Evolutionary conservation across 2,113 vertebrate genomes (phyloP).

Genomic region (Platysternon megacephalum): DNA sequence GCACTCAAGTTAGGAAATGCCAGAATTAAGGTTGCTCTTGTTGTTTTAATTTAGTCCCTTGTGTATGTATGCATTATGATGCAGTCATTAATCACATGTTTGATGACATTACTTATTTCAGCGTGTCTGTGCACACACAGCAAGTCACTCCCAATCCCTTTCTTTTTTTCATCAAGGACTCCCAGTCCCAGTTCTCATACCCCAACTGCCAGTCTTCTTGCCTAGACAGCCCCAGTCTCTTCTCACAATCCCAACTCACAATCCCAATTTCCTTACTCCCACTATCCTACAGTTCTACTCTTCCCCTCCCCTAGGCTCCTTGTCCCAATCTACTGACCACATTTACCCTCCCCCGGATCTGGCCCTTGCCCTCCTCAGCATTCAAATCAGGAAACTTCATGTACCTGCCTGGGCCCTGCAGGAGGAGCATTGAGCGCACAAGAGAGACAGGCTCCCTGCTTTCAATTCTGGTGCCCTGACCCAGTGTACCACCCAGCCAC

Average conservation of each 20-base stretch:
- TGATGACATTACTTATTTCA: background rate
- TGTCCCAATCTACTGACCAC: background rate
- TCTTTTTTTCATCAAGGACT: background rate
- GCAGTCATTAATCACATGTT: background rate
- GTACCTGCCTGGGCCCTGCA: background rate
- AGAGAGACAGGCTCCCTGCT: background rate
- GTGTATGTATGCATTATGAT: background rate
- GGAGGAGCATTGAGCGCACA: background rate
- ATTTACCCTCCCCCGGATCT: background rate
- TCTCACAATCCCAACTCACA: too few species aligned
- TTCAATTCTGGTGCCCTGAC: background rate
- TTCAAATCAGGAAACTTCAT: background rate
- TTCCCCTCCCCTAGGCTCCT: background rate
- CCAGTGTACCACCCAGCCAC: background rate
- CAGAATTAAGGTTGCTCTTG: background rate
- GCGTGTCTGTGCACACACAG: too few species aligned
- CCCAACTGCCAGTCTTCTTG: background rate
- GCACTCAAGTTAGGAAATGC: background rate
- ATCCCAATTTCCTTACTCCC: background rate
- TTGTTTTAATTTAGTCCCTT: background rate
- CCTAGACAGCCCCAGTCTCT: too few species aligned
- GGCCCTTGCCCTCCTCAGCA: background rate
- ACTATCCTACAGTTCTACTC: background rate
- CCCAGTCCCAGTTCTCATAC: background rate
- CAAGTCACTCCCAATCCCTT: background rate